These are phyloP conservation scores for Argentina silus DNA, from an alignment of 2,797 vertebrate species.

Conservation along the genomic window DNA sequence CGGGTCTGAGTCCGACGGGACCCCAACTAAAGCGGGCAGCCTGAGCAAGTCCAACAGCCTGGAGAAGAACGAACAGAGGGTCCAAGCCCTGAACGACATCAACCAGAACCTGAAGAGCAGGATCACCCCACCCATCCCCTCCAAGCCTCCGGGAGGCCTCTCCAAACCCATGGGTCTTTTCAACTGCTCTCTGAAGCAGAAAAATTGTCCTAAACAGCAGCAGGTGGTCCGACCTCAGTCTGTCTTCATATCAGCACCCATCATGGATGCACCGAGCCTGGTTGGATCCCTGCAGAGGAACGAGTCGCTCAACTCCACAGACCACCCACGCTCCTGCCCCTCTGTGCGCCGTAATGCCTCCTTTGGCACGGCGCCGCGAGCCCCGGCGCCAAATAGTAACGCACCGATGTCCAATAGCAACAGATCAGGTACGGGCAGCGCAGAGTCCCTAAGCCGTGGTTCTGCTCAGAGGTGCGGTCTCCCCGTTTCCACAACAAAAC, in stretches of 20 bases:
- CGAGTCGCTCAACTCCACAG: constrained; percentile 91
- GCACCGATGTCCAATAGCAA: constrained; percentile 64
- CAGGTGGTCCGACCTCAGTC: constrained; percentile 95
- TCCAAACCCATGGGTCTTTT: constrained; percentile 81
- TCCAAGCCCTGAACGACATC: constrained; percentile 94
- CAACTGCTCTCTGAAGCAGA: constrained; percentile 85
- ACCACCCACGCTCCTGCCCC: constrained; percentile 81
- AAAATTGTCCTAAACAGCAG: constrained; percentile 90
- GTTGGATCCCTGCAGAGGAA: constrained; percentile 92
- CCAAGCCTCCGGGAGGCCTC: constrained; percentile 93
- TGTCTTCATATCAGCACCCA: constrained; percentile 88
- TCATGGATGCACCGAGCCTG: constrained; percentile 70
- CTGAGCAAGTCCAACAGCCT: constrained; percentile 96
- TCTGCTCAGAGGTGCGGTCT: constrained; percentile 82
- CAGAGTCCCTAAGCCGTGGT: constrained; percentile 74
- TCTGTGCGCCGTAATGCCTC: constrained; percentile 91
- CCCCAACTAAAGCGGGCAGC: constrained; percentile 78
- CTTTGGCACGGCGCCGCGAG: constrained; percentile 80
- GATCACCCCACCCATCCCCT: constrained; percentile 92
- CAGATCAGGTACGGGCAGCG: constrained; percentile 71
- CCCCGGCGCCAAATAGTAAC: constrained; percentile 58
- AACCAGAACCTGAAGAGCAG: constrained; percentile 86
- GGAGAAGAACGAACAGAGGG: constrained; percentile 95
- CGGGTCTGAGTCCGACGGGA: constrained; percentile 80
- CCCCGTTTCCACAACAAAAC: constrained; percentile 90